These are phyloP conservation scores for Equus quagga DNA, from an alignment of 2,113 vertebrate species.

Conservation along the genomic window DNA sequence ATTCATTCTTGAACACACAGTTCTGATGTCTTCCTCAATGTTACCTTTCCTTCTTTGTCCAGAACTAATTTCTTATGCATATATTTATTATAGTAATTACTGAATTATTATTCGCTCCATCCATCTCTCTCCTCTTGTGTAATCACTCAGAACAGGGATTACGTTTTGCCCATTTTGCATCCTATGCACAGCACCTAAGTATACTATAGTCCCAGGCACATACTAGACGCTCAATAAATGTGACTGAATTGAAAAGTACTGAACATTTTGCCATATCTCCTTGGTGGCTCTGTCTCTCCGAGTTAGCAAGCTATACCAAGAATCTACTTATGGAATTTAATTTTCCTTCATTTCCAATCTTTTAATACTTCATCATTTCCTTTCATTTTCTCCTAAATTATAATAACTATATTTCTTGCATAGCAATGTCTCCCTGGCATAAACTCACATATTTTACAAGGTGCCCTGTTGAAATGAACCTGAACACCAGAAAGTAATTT, in stretches of 20 bases:
- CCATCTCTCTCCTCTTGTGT: not conserved
- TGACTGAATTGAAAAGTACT: not conserved
- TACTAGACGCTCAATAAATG: not conserved
- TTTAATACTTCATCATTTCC: not conserved
- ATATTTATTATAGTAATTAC: not conserved
- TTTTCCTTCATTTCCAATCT: slow-evolving; percentile 33
- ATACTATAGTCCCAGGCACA: not conserved
- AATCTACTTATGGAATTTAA: not conserved
- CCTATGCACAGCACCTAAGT: not conserved
- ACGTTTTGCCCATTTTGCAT: not conserved
- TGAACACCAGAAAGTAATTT: not conserved
- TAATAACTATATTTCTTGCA: not conserved
- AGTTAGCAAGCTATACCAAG: not conserved
- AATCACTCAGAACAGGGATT: not conserved
- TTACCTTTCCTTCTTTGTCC: not conserved
- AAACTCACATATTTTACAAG: slow-evolving; percentile 16
- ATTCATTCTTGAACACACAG: not conserved
- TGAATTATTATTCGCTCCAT: not conserved
- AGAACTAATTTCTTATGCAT: not conserved
- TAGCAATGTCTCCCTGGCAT: not conserved
- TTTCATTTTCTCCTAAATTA: not conserved
- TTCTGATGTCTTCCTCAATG: not conserved
- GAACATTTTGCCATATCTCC: not conserved
- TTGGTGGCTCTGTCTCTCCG: not conserved
- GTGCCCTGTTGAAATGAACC: not conserved